Percentiles rank a stretch among this genome's conserved stretches.
Conservation (phyloP, 2,797 vertebrate genomes). For the Cygnus olor region DNA sequence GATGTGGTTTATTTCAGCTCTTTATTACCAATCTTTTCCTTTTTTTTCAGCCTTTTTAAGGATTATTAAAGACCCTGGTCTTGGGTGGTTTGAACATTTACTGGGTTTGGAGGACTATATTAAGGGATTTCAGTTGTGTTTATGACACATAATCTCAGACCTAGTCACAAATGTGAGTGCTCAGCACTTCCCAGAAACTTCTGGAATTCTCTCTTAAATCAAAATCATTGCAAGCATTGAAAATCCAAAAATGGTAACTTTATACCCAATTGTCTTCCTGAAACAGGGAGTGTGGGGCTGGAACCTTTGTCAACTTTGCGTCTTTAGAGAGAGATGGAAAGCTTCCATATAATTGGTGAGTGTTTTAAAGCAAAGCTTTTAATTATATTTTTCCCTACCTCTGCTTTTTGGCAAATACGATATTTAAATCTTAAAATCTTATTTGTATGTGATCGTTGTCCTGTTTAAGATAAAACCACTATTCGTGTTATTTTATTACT, state of each 20-base stretch:
- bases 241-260: neutral
- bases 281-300: slow-evolving; percentile 91
- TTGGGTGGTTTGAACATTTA: neutral
- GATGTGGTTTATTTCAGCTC: neutral
- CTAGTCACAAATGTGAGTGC: neutral
- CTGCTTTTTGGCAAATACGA: neutral
- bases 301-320: slow-evolving; percentile 96
- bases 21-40: neutral
- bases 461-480: neutral
- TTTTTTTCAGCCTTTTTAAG: neutral
- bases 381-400: neutral
- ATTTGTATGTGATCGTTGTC: neutral
- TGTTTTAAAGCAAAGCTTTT: slow-evolving; percentile 11
- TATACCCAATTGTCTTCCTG: slow-evolving; percentile 43
- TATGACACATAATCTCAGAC: neutral
- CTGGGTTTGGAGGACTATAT: neutral
- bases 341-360: slow-evolving; percentile 96
- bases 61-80: neutral
- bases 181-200: neutral
- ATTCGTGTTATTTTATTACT: neutral
- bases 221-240: neutral
- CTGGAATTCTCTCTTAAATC: neutral
- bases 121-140: neutral
- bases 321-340: slow-evolving; percentile 95
- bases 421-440: neutral